Percentiles rank a stretch among this genome's conserved stretches.
Conservation (phyloP, 2,888 invertebrate species). For the Tricholauxania praeusta region DNA sequence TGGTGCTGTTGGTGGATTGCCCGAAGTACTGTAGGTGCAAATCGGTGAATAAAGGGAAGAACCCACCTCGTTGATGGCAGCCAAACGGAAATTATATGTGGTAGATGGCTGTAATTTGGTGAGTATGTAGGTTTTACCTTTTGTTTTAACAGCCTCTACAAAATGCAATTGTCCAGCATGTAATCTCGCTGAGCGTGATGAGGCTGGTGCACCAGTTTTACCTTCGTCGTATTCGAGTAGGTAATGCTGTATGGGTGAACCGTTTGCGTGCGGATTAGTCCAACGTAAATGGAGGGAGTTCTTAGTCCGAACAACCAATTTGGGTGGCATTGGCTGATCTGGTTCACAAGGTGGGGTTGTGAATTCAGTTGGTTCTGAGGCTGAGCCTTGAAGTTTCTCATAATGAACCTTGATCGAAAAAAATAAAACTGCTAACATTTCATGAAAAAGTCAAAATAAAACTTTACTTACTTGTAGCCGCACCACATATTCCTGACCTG, state of each 20-base stretch:
- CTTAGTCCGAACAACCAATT: conserved; percentile 78
- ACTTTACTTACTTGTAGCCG: conserved; percentile 76
- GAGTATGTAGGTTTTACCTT: conserved; percentile 81
- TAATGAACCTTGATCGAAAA: conserved; percentile 65
- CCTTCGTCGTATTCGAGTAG: conserved; percentile 83
- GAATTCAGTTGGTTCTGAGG: conserved; percentile 84
- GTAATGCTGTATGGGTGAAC: conserved; percentile 82
- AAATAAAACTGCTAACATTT: not conserved
- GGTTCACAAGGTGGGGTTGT: conserved; percentile 86
- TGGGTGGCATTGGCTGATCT: conserved; percentile 81
- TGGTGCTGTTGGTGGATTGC: conserved; percentile 84
- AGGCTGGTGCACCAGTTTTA: conserved; percentile 56
- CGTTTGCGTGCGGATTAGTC: conserved; percentile 82
- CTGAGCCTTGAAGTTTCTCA: conserved; percentile 80
- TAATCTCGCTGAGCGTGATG: conserved; percentile 36
- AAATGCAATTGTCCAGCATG: conserved; percentile 70
- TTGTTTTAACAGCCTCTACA: conserved; percentile 79
- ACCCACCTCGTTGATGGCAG: conserved; percentile 86
- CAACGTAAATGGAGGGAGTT: conserved; percentile 79
- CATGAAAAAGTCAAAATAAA: not conserved
- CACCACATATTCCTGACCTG: conserved; percentile 89
- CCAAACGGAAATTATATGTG: conserved; percentile 83
- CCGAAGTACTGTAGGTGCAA: conserved; percentile 79
- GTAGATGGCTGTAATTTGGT: conserved; percentile 83
- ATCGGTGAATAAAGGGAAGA: conserved; percentile 79